Conservation (phyloP, 1,140 invertebrate species). For the Lamellibrachia luymesi region DNA sequence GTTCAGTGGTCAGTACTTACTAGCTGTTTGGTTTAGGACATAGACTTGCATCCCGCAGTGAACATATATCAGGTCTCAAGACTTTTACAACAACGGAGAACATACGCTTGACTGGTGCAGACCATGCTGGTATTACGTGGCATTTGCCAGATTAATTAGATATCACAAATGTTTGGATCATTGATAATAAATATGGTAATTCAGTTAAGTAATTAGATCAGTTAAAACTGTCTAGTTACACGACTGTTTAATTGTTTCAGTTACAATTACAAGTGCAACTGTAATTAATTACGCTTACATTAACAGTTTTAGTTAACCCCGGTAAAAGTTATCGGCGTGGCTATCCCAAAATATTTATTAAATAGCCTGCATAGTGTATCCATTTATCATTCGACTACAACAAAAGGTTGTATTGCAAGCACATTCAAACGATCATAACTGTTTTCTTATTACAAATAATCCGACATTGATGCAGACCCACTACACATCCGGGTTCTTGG, state of each 20-base stretch:
- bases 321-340: too few species aligned
- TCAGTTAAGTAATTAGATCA: too few species aligned
- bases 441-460: not conserved
- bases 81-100: too few species aligned
- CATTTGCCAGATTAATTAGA: too few species aligned
- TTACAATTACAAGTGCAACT: not conserved
- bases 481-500: conserved; percentile 5
- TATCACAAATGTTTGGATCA: too few species aligned
- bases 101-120: too few species aligned
- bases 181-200: too few species aligned
- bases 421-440: not conserved
- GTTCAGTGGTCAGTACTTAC: too few species aligned
- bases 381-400: not conserved
- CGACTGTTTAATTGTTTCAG: not conserved
- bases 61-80: too few species aligned
- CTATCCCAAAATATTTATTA: not conserved
- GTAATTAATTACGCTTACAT: not conserved
- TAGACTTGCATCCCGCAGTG: too few species aligned
- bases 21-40: too few species aligned
- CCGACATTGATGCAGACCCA: not conserved
- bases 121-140: too few species aligned
- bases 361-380: not conserved
- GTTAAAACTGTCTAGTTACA: not conserved
- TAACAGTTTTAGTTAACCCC: not conserved
- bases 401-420: not conserved